Evolutionary conservation across 2,113 vertebrate genomes (phyloP), one percentile per base, ranked within the genome.

Genomic region (Corydoras sp.): DNA sequence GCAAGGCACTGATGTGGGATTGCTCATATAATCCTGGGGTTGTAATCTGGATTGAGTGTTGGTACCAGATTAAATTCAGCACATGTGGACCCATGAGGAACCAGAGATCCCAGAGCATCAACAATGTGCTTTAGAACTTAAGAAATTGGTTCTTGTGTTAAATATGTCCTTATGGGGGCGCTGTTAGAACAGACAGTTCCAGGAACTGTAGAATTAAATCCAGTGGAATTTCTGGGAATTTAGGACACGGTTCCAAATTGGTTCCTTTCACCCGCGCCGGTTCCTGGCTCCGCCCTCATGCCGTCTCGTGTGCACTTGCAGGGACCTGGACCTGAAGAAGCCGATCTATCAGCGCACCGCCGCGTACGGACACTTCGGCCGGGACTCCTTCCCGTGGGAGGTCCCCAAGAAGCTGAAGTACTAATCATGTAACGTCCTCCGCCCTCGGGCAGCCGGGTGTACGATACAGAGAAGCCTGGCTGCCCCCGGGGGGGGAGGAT

Each of bases 301-400:
- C 14, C 1, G 58, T 74, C 61, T 90, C 90, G 84, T 93, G 84
- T 91, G 82, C 67, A 62, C 69, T 89, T 89, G 83, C 89, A 98
- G 96, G 91, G 96, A 98, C 78, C 92, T 98, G 85, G 93, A 96
- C 87, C 90, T 98, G 90, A 98, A 94, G 94, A 95, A 92, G 83
- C 92, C 96, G 77, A 93, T 97, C 86, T 98, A 98, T 88, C 95
- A 97, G 90, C 83, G 86, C 86, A 98, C 96, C 9, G 96, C 96
- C 68, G 92, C 90, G 76, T 98, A 98, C 76, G 95, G 95, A 81
- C 96, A 98, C 90, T 97, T 98, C 82, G 95, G 96, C 84, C 94
- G 96, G 58, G 91, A 94, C 62, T 80, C 85, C 85, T 98, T 98
- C 85, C 83, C 94, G 14, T 98, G 96, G 96, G 95, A 98, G 90